phyloP scores from a whole-genome alignment of 2,888 invertebrate species.

The Papilio gigon region DNA sequence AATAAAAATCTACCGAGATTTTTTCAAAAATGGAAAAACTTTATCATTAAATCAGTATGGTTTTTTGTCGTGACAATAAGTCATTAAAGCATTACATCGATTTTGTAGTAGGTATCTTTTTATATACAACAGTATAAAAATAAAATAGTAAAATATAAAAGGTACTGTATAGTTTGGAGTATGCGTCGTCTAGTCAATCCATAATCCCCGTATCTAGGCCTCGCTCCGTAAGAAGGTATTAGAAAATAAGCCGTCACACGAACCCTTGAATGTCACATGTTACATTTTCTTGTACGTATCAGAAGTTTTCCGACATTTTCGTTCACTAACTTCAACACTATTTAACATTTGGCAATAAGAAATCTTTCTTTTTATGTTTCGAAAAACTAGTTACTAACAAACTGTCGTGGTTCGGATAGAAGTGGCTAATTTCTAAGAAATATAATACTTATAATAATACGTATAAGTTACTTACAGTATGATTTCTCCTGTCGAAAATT shows the following conservation, averaged over 20 bases:
- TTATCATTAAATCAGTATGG: too few species aligned
- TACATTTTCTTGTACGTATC: constrained; percentile 17
- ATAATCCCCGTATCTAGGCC: constrained; percentile 16
- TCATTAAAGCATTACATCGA: background rate
- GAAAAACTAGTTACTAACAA: too few species aligned
- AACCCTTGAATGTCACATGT: constrained; percentile 1
- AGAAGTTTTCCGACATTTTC: background rate
- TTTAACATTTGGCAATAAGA: too few species aligned
- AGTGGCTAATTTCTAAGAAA: too few species aligned
- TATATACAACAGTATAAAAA: background rate
- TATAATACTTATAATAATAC: background rate
- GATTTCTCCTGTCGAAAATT: constrained; percentile 96
- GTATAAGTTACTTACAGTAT: constrained; percentile 83
- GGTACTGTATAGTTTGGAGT: background rate
- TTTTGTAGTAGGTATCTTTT: background rate
- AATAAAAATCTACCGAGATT: too few species aligned
- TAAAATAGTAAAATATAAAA: background rate
- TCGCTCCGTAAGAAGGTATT: constrained; percentile 20
- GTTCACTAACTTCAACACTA: too few species aligned
- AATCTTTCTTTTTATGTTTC: too few species aligned
- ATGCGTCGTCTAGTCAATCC: background rate
- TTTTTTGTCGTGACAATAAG: too few species aligned
- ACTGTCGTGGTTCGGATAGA: too few species aligned
- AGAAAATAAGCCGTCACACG: constrained; percentile 7
- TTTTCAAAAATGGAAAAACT: too few species aligned